Base-by-base conservation (phyloP, 2,888 invertebrate species). In the Asteroscopus sphinx region DNA sequence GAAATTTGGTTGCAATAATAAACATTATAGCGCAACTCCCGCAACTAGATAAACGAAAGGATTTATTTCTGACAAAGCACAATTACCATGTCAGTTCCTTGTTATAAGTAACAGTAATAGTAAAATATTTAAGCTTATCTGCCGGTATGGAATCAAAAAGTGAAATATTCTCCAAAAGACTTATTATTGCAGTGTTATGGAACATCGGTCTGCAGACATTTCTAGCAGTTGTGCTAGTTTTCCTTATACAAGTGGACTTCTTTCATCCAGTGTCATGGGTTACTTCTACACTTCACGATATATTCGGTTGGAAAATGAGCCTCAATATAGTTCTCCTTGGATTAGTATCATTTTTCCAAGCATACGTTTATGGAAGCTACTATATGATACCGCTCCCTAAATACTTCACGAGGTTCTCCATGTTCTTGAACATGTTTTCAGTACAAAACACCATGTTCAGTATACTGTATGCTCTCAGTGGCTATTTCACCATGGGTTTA, bases 341-440 rank as follows among this genome's bases (percentile, higher is more conserved):
- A 9, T 82, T 93, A 21, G 95, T 96, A 0, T 95, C 96, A 8
- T 95, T 96, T 60, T 93, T 96, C 5, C 97, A 97, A 88, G 96
- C 97, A n/a, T 91, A 96, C 35, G 93, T 96, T 30, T 96, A 96
- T 78, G 96, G 96, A 40, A 96, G 96, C 79, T 96, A 96, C 68
- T 96, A 96, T 73, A 93, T 97, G 17, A 90, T 94, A 15, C 95
- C 95, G 44, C 89, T 95, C 32, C 93, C 94, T 0, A 96, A 96
- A 76, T 95, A 95, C 63, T 94, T 95, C 33, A 96, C 96, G 11
- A 95, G 97, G 75, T 96, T 97, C 75, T 94, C 95, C 2, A 96
- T 96, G 89, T 91, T 97, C 46, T 79, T 96, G 28, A 95, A 95
- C 32, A 91, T 96, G 70, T 95, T 96, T 70, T 95, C 96, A 0